Conservation (phyloP, 2,888 invertebrate species). For the Acanthosepion esculentum region DNA sequence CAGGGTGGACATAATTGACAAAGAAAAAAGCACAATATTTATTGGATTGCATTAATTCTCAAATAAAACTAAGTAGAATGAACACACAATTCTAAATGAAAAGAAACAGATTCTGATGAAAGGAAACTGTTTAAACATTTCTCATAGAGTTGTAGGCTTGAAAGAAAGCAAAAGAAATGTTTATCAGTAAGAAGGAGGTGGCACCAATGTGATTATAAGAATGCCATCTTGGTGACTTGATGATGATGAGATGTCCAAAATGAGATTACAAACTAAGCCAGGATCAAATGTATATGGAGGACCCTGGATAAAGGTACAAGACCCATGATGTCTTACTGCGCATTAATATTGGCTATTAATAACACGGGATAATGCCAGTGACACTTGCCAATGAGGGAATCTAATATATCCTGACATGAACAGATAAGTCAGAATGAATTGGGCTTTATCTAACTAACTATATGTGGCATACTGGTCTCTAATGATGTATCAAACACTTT, state of each 20-base stretch:
- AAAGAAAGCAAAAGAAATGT: not conserved
- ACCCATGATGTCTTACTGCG: not conserved
- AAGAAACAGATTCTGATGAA: no score
- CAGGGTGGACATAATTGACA: no score
- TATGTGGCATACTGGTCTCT: not conserved
- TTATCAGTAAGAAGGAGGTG: not conserved
- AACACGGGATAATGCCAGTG: not conserved
- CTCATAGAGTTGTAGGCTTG: not conserved
- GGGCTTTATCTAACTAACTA: not conserved
- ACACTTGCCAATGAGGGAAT: conserved; percentile 7
- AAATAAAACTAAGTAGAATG: no score
- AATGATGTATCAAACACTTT: not conserved
- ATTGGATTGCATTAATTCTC: no score
- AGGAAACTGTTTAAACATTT: not conserved
- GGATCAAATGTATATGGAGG: conserved; percentile 18
- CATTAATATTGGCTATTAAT: conserved; percentile 17
- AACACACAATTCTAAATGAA: no score
- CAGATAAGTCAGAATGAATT: conserved; percentile 20
- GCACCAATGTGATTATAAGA: not conserved
- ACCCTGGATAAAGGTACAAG: not conserved
- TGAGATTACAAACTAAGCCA: not conserved
- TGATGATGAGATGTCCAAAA: not conserved
- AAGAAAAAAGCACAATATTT: no score
- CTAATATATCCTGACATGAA: not conserved
- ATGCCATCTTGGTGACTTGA: not conserved